Percentiles rank a stretch among this genome's conserved stretches.
Evolutionary conservation across 2,113 vertebrate species (phyloP).

Genomic region (Nettapus auritus): DNA sequence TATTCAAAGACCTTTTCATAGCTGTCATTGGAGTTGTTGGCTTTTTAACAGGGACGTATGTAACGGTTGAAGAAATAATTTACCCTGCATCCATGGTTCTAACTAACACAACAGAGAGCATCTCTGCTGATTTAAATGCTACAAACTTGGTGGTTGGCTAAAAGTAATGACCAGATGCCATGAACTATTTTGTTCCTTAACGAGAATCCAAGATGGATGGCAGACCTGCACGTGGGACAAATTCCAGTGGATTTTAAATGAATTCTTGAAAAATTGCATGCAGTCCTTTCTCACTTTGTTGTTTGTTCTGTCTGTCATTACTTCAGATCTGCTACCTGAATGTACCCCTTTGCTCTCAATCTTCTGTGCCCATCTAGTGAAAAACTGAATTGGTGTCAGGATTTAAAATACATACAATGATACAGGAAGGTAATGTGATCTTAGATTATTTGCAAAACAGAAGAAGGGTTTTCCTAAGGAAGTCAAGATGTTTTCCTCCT

Average conservation of each 20-base stretch:
- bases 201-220: not conserved
- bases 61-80: constrained; percentile 86
- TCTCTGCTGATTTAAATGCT: constrained; percentile 52
- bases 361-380: not conserved
- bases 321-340: not conserved
- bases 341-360: not conserved
- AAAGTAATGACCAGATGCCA: constrained; percentile 36
- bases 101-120: not conserved
- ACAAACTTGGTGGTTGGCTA: constrained; percentile 47
- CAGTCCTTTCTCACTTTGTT: not conserved
- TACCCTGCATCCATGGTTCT: constrained; percentile 63
- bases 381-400: not conserved
- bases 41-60: constrained; percentile 87
- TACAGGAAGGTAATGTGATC: not conserved
- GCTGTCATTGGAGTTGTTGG: constrained; percentile 83
- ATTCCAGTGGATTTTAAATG: not conserved
- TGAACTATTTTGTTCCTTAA: not conserved
- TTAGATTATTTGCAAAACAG: not conserved
- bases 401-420: not conserved
- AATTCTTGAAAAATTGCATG: constrained; percentile 12
- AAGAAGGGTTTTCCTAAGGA: not conserved
- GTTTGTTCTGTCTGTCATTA: not conserved
- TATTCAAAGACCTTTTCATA: constrained; percentile 84
- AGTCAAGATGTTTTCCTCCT: not conserved
- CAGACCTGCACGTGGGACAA: not conserved